Evolutionary conservation across 2,113 vertebrate species (phyloP), one percentile per base, ranked within the genome.

Genomic region (Aphelocoma coerulescens): DNA sequence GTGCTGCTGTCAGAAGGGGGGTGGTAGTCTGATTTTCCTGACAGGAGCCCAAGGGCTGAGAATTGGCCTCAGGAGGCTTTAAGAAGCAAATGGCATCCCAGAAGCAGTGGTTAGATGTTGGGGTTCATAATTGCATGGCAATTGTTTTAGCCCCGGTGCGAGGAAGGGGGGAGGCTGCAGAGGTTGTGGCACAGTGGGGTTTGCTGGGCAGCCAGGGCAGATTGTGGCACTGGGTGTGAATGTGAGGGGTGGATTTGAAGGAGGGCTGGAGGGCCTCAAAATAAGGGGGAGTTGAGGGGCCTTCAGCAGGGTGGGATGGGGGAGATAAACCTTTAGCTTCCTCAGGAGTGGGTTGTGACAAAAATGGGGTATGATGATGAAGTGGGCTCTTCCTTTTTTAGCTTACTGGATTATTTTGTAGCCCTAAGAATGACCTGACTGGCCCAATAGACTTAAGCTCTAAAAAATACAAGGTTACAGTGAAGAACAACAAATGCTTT

Each of bases 71-170:
- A 1, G 2, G 16, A 76, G 44, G 28, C 48, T 88, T 82, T 63
- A 13, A 46, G 76, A 43, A 65, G 61, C 32, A n/a, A 51, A 16
- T 49, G 46, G 13, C 21, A 49, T 62, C 43, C 61, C 52, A 75
- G 48, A 46, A 91, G 37, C 41, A 22, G 35, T 43, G 44, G 32
- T 62, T 41, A 16, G 33, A 16, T 59, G 54, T 13, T 69, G 15
- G 28, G 5, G 4, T 55, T 85, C 9, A 0, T n/a, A 35, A 49
- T 41, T 37, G 27, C 14, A 3, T 24, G 48, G 16, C 27, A 33
- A 12, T 27, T 35, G n/a, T 30, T 85, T 52, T 26, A 15, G 68
- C 20, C 18, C 3, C 11, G 1, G 19, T 24, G 11, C 0, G 0
- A n/a, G 57, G 58, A n/a, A 19, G 0, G 2, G 4, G 22, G 9